Evolutionary conservation across 2,888 invertebrate species (phyloP).

Genomic region (Drosophila melanocephala): DNA sequence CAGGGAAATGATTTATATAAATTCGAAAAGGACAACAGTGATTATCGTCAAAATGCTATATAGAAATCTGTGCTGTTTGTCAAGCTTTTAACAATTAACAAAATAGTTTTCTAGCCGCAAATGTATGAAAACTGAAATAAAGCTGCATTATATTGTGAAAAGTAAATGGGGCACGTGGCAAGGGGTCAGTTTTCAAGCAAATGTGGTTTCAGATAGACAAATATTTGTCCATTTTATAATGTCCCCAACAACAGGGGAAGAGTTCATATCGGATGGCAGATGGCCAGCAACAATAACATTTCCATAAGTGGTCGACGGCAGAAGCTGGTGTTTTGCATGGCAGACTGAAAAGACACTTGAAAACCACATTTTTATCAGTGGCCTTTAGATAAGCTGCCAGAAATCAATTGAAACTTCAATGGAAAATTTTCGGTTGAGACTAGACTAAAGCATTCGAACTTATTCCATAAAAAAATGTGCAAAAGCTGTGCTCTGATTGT

Average conservation of each 20-base stretch:
- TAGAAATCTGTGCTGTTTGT: not conserved
- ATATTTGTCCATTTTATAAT: not conserved
- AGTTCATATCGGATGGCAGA: constrained; percentile 7
- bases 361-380: not conserved
- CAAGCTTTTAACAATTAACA: not conserved
- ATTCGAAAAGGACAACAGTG: not conserved
- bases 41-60: not conserved
- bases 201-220: constrained; percentile 1
- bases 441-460: not conserved
- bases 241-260: not conserved
- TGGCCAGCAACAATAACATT: not conserved
- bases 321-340: not conserved
- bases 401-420: not conserved
- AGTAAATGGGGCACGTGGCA: not conserved
- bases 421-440: not conserved
- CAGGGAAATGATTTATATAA: not conserved
- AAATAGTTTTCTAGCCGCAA: not conserved
- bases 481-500: constrained; percentile 11
- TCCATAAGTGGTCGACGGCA: not conserved
- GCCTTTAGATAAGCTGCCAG: not conserved
- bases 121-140: not conserved
- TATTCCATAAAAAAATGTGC: constrained; percentile 1
- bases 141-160: not conserved
- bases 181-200: constrained; percentile 6
- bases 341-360: not conserved